Percentiles rank a stretch among this genome's conserved stretches.
phyloP scores from a whole-genome alignment of 2,888 invertebrate species.

The Sepiola atlantica region DNA sequence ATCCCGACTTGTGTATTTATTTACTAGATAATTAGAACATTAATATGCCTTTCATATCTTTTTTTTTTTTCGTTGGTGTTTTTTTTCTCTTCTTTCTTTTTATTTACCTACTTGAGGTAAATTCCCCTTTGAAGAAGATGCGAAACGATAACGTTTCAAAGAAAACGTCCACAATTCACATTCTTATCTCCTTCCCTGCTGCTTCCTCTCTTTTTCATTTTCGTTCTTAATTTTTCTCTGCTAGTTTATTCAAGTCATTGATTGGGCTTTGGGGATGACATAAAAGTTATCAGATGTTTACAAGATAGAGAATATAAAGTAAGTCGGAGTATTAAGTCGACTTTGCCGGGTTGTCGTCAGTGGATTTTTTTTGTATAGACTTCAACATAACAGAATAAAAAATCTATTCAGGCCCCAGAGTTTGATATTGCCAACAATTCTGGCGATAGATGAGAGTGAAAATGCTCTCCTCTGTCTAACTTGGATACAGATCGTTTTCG shows the following conservation, averaged over 20 bases:
- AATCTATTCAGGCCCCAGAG: not conserved
- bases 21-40: not conserved
- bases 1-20: constrained; percentile 14
- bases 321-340: not conserved
- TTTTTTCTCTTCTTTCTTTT: too few relatives aligned
- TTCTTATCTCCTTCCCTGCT: not conserved
- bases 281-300: not conserved
- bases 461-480: not conserved
- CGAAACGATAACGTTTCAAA: not conserved
- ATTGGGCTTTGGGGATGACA: not conserved
- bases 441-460: not conserved
- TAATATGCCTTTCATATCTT: not conserved
- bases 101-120: constrained; percentile 20
- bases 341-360: not conserved
- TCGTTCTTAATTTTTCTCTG: not conserved
- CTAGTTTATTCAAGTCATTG: not conserved
- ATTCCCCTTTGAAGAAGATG: not conserved
- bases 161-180: not conserved
- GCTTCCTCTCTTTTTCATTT: not conserved
- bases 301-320: constrained; percentile 6
- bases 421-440: not conserved
- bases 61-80: not conserved
- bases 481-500: too few relatives aligned
- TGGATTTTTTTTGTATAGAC: not conserved
- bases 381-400: not conserved